A percentile compares a stretch with the other conserved stretches of the same genome.
Conservation (phyloP, 2,797 vertebrate genomes). For the Podargus strigoides region DNA sequence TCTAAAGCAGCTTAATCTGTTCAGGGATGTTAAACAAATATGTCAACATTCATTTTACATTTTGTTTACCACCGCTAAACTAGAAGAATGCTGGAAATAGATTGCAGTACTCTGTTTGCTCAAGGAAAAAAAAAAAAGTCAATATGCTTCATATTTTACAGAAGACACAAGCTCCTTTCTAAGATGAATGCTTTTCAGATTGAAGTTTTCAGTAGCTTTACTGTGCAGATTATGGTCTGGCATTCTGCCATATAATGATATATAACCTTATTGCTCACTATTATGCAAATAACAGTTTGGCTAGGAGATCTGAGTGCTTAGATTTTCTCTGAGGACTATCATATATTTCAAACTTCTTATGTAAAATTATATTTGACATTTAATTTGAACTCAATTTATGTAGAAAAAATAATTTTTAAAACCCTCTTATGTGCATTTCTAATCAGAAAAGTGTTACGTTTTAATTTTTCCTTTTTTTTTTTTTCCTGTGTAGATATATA, state of each 20-base stretch:
- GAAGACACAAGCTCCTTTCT: constrained; percentile 38
- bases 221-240: constrained; percentile 66
- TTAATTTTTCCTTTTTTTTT: not conserved
- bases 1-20: constrained; percentile 62
- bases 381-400: constrained; percentile 67
- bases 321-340: constrained; percentile 68
- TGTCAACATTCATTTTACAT: constrained; percentile 68
- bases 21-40: constrained; percentile 71
- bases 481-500: not conserved
- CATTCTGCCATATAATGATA: constrained; percentile 63
- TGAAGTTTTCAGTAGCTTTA: constrained; percentile 70
- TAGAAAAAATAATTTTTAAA: constrained; percentile 63
- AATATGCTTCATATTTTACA: constrained; percentile 59
- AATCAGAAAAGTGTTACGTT: constrained; percentile 11
- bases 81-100: constrained; percentile 61
- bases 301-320: constrained; percentile 53
- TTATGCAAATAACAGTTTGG: constrained; percentile 74
- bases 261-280: constrained; percentile 68
- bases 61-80: constrained; percentile 56
- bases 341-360: constrained; percentile 65
- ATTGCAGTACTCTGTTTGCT: constrained; percentile 53
- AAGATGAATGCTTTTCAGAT: constrained; percentile 64
- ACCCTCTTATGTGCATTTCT: constrained; percentile 18
- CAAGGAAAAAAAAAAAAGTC: constrained; percentile 38
- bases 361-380: constrained; percentile 72